These are phyloP conservation scores for Myioborus miniatus DNA, from an alignment of 2,797 vertebrate species.

Conservation along the genomic window DNA sequence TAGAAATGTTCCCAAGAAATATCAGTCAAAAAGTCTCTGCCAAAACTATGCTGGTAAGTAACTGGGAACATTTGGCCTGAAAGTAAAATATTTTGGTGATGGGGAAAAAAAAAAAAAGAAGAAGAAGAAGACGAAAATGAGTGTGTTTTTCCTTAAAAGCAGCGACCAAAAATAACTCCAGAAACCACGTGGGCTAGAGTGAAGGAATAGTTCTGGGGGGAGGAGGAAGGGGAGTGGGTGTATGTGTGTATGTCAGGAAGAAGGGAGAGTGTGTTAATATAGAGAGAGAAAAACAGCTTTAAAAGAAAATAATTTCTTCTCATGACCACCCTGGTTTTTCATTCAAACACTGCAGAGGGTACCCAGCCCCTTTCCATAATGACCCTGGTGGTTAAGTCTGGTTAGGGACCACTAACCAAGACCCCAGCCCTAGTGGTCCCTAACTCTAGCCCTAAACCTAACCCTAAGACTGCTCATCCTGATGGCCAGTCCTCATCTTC, in stretches of 20 bases:
- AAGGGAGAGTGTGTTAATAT: not conserved
- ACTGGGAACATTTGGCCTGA: slow-evolving; percentile 21
- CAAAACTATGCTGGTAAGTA: slow-evolving; percentile 52
- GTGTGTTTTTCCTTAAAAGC: not conserved
- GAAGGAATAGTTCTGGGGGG: not conserved
- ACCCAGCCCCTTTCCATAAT: not conserved
- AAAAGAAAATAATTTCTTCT: not conserved
- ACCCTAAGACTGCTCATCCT: not conserved
- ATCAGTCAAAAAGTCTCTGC: slow-evolving; percentile 1
- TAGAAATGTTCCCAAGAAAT: slow-evolving; percentile 20
- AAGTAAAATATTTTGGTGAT: slow-evolving; percentile 45
- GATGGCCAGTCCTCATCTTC: not conserved
- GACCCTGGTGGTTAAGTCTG: not conserved
- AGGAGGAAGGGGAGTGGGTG: not conserved
- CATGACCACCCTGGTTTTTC: rapidly evolving
- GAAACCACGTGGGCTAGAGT: not conserved
- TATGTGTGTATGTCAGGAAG: not conserved
- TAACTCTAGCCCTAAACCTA: not conserved
- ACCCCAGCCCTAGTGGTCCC: not conserved
- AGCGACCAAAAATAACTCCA: slow-evolving; percentile 34
- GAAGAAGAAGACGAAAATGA: not conserved
- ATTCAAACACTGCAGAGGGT: rapidly evolving
- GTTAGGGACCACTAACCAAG: not conserved
- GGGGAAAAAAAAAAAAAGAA: not conserved
- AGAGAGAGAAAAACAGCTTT: not conserved